Conservation (phyloP, 2,113 vertebrate genomes). For the Girardinichthys multiradiatus region DNA sequence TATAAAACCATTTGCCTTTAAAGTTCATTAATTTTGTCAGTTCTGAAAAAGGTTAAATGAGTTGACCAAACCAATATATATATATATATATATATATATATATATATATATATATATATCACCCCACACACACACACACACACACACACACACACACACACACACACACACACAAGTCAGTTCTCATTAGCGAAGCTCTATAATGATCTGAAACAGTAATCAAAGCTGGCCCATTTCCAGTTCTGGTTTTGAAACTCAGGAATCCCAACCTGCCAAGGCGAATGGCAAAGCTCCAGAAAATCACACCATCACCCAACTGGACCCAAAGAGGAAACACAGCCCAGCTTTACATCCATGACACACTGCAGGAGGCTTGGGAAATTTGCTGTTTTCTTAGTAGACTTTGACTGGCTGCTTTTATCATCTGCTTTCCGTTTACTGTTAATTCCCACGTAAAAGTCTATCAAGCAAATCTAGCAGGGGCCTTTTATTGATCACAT, state of each 20-base stretch:
- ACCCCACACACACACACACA: no score
- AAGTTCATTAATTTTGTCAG: constrained; percentile 17
- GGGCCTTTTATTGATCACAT: constrained; percentile 60
- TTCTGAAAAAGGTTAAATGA: constrained; percentile 17
- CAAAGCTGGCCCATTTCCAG: constrained; percentile 40
- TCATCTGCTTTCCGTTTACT: constrained; percentile 63
- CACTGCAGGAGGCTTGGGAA: constrained; percentile 41
- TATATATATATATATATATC: constrained; percentile 23
- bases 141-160: constrained; percentile 28
- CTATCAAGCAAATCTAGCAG: constrained; percentile 56
- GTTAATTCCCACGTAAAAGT: constrained; percentile 62
- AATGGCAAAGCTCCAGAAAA: constrained; percentile 70
- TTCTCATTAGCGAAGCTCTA: constrained; percentile 63
- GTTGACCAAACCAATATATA: constrained; percentile 22
- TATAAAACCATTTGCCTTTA: constrained; percentile 1
- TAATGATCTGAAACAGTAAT: constrained; percentile 75
- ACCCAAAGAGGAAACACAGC: constrained; percentile 49
- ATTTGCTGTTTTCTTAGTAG: constrained; percentile 36
- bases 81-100: neutral
- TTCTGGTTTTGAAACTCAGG: constrained; percentile 75
- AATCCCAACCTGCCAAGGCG: constrained; percentile 59
- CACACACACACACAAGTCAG: constrained; percentile 63
- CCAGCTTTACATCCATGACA: constrained; percentile 36
- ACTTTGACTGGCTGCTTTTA: constrained; percentile 31
- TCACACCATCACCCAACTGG: constrained; percentile 63